Conservation (phyloP, 2,797 vertebrate genomes). For the Trachops cirrhosus region DNA sequence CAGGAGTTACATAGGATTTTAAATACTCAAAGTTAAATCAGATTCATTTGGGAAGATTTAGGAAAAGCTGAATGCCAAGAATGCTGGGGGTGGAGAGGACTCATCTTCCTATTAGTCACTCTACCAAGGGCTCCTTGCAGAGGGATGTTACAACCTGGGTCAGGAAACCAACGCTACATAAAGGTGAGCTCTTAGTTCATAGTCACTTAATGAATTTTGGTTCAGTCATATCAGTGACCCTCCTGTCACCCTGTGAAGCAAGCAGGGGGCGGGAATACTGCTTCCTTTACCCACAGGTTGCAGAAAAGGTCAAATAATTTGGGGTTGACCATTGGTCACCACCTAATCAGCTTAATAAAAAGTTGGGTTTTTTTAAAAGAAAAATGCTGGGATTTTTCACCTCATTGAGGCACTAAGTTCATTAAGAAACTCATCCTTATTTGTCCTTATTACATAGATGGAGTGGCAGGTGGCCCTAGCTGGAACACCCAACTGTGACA, state of each 20-base stretch:
- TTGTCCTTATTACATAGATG: background rate
- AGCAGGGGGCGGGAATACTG: background rate
- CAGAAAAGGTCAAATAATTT: background rate
- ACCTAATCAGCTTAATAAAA: background rate
- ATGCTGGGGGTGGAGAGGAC: background rate
- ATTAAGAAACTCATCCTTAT: background rate
- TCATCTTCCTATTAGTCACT: background rate
- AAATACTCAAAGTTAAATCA: constrained; percentile 35
- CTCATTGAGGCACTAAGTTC: background rate
- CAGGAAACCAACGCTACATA: background rate
- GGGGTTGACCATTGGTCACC: background rate
- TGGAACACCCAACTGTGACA: background rate
- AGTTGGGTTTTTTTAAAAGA: background rate
- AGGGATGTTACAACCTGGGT: background rate
- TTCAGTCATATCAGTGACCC: background rate
- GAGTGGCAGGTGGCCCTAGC: background rate
- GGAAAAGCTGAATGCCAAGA: background rate
- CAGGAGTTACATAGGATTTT: background rate
- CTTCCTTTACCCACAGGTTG: background rate
- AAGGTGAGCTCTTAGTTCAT: background rate
- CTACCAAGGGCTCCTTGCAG: background rate
- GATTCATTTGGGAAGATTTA: constrained; percentile 11
- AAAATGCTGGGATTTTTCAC: background rate
- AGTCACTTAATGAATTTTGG: background rate
- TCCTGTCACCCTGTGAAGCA: background rate